These are phyloP conservation scores for Ceratina calcarata DNA, from an alignment of 1,140 invertebrate genomes.

Conservation along the genomic window DNA sequence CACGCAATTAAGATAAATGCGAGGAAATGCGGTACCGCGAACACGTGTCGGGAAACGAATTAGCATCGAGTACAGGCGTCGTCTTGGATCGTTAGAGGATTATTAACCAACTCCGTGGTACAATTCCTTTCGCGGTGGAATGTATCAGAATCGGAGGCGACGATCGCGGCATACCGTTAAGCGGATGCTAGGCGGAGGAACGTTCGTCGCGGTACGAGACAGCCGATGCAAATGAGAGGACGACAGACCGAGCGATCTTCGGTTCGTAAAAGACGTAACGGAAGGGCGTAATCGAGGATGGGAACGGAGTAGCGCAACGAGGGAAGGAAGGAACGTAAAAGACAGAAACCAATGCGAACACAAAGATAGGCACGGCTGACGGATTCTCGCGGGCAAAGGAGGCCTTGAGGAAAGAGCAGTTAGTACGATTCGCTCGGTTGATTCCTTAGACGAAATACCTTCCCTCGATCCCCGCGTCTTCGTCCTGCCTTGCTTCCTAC, in stretches of 20 bases:
- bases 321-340: conserved; percentile 28
- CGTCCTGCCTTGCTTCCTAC: conserved; percentile 23
- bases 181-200: conserved; percentile 12
- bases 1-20: too few relatives aligned
- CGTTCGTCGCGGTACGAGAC: conserved; percentile 33
- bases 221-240: conserved; percentile 47
- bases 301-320: not conserved
- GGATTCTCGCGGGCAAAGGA: conserved; percentile 47
- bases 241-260: conserved; percentile 37
- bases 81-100: not conserved
- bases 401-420: conserved; percentile 52
- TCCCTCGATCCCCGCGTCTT: conserved; percentile 38
- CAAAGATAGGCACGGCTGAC: conserved; percentile 57
- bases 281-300: conserved; percentile 2
- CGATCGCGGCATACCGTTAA: conserved; percentile 2
- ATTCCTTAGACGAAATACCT: conserved; percentile 56
- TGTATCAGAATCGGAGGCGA: not conserved
- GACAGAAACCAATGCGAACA: conserved; percentile 45
- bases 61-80: not conserved
- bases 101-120: not conserved
- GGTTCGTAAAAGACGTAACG: conserved; percentile 18
- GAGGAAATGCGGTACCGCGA: not conserved
- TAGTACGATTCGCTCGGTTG: conserved; percentile 57
- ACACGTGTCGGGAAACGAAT: not conserved
- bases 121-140: not conserved